Percentiles rank a stretch among this genome's conserved stretches.
These are phyloP conservation scores for Drosophila macrospina DNA, from an alignment of 2,888 invertebrate species.

Conservation along the genomic window DNA sequence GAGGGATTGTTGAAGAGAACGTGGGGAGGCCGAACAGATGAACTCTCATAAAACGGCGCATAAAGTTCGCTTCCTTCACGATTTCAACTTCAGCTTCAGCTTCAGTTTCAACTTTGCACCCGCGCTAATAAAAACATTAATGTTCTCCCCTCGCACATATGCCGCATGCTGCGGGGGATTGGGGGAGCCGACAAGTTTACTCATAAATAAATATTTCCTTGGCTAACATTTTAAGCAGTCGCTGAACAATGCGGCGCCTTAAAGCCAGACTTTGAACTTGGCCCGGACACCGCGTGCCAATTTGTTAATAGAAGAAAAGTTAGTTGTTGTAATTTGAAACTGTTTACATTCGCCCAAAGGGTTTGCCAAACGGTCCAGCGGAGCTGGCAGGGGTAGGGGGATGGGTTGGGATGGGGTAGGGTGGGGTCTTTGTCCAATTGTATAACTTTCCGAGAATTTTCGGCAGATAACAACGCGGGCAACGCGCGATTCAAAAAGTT, in stretches of 20 bases:
- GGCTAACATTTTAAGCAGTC: conserved; percentile 66
- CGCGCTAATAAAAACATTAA: conserved; percentile 73
- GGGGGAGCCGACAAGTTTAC: conserved; percentile 54
- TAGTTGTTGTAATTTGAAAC: conserved; percentile 70
- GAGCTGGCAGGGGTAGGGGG: too few species aligned
- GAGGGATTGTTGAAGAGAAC: too few species aligned
- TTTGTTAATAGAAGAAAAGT: conserved; percentile 71
- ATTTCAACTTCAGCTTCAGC: conserved; percentile 21
- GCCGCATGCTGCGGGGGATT: background rate
- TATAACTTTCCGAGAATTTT: conserved; percentile 62
- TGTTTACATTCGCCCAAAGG: conserved; percentile 66
- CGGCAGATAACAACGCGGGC: conserved; percentile 60
- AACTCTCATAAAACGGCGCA: conserved; percentile 53
- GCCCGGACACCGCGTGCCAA: conserved; percentile 63
- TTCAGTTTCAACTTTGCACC: conserved; percentile 47
- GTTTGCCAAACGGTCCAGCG: background rate
- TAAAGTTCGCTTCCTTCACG: conserved; percentile 44
- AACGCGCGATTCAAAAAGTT: conserved; percentile 47
- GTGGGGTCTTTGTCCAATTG: conserved; percentile 52
- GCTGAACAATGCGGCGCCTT: conserved; percentile 51
- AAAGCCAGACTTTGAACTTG: conserved; percentile 29
- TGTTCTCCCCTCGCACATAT: conserved; percentile 35
- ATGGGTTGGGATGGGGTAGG: background rate
- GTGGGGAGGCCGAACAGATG: background rate
- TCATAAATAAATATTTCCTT: conserved; percentile 74